Conservation (phyloP, 2,797 vertebrate genomes). For the Numenius phaeopus region DNA sequence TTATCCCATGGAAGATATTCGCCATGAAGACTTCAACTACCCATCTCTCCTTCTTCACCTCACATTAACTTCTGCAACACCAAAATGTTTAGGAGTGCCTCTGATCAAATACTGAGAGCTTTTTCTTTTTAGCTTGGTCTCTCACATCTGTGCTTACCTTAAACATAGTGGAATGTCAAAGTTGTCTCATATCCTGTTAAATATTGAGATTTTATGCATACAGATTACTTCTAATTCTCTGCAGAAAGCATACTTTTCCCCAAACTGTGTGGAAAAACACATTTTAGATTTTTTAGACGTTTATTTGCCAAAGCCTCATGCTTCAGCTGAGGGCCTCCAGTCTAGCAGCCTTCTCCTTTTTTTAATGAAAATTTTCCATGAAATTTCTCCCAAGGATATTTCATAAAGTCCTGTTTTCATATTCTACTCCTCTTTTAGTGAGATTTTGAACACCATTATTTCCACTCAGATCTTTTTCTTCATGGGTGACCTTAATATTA, state of each 20-base stretch:
- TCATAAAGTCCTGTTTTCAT: neutral
- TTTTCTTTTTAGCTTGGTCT: neutral
- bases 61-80: neutral
- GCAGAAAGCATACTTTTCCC: neutral
- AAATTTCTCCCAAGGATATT: neutral
- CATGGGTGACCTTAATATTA: neutral
- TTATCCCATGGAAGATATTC: neutral
- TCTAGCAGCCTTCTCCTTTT: neutral
- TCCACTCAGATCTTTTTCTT: neutral
- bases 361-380: neutral
- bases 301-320: neutral
- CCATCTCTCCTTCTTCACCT: neutral
- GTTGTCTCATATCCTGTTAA: neutral
- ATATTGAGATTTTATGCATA: neutral
- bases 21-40: neutral
- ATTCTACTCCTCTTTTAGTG: neutral
- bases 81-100: neutral
- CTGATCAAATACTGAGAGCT: neutral
- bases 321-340: neutral
- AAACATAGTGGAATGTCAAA: neutral
- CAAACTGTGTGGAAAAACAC: neutral
- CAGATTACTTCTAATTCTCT: neutral
- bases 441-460: neutral
- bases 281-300: neutral
- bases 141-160: neutral